Conservation (phyloP, 2,888 invertebrate species). For the Scaptomyza polygonia region DNA sequence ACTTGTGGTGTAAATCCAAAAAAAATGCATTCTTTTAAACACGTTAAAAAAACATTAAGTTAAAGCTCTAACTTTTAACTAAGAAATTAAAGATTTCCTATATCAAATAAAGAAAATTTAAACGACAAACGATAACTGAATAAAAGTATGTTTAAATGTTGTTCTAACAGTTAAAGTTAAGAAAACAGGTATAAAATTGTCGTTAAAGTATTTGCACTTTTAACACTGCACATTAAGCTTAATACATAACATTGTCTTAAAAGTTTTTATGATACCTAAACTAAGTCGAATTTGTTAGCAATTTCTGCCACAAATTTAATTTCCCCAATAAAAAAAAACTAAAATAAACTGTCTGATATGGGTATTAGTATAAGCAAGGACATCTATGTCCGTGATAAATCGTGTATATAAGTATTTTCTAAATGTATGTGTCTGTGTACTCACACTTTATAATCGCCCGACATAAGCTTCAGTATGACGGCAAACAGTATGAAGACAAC, state of each 20-base stretch:
- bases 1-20: no score
- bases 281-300: constrained; percentile 5
- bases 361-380: not conserved
- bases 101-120: no score
- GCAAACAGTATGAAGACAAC: constrained; percentile 90
- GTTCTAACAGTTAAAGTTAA: no score
- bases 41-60: not conserved
- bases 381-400: constrained; percentile 16
- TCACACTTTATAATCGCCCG: constrained; percentile 87
- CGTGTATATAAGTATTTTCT: constrained; percentile 4
- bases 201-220: no score
- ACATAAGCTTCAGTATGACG: constrained; percentile 85
- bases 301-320: constrained; percentile 7
- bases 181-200: no score
- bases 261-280: not conserved
- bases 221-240: no score
- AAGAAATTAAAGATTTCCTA: no score
- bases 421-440: constrained; percentile 79
- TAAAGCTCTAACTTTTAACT: not conserved
- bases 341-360: constrained; percentile 2
- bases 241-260: not conserved
- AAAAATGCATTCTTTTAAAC: not conserved
- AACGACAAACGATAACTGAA: no score
- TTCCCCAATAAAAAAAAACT: not conserved
- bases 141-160: no score